Base-by-base conservation (phyloP, 1,140 invertebrate genomes). In the Drosophila nikananu region DNA sequence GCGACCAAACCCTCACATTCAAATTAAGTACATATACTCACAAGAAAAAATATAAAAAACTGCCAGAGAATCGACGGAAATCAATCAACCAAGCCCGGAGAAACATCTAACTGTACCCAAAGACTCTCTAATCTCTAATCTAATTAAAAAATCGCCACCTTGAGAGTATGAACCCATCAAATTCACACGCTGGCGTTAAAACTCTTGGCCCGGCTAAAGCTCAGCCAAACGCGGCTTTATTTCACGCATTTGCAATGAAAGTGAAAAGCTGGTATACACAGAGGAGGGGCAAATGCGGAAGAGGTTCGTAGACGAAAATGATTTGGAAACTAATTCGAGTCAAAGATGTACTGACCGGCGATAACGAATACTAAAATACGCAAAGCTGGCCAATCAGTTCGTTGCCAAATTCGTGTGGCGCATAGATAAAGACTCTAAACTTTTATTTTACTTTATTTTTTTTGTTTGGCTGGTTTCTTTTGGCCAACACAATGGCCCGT, bases 101-200 rank as follows among this genome's bases (percentile, higher is more conserved):
- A 67, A 23, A 32, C 21, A 32, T 75, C 49, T 35, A 74, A 46
- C 58, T 62, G 70, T 44, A 41, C 15, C 6, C 12, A 13, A 27
- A 64, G 32, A 39, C 54, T 55, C 54, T 55, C 54, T 39, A 55
- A 55, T 75, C 72, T 75, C 25, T 63, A 75, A 75, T 75, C 59
- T 75, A 75, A 75, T 75, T 75, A 30, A 63, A 75, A 72, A 74
- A 55, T 35, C 58, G 70, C 72, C 70, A 74, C 68, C 70, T 75
- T 54, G 61, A 32, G 52, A 51, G 39, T 46, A 58, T 37, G 32
- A 66, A 76, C 44, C 55, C 55, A 77, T 77, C 52, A 76, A 77
- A 77, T 87, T 87, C 81, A 81, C 81, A 89, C 80, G 81, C 77
- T 77, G 80, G 60, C 80, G 84, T 87, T 89, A 83, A 87, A 68